Percentiles rank a stretch among this genome's conserved stretches.
phyloP scores from a whole-genome alignment of 2,113 vertebrate species.

The Eulemur macaco region DNA sequence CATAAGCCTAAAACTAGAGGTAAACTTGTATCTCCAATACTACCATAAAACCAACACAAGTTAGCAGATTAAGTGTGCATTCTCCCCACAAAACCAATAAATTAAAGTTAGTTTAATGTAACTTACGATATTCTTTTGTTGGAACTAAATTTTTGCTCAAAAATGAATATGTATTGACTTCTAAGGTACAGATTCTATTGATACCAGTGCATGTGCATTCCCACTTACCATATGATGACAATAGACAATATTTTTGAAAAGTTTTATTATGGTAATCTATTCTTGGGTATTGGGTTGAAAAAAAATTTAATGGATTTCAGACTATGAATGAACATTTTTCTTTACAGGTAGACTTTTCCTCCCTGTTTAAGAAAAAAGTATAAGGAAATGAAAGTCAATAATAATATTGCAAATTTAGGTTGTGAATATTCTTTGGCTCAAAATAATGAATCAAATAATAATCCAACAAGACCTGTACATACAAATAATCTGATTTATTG shows the following conservation, averaged over 20 bases:
- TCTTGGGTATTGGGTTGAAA: neutral
- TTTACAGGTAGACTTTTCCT: neutral
- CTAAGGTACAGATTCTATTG: neutral
- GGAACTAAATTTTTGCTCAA: neutral
- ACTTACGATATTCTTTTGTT: neutral
- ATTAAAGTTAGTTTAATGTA: slow-evolving; percentile 5
- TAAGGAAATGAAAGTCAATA: neutral
- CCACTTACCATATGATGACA: neutral
- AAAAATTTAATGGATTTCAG: neutral
- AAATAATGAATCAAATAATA: slow-evolving; percentile 11
- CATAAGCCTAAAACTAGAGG: neutral
- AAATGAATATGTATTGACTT: neutral
- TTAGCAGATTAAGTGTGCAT: neutral
- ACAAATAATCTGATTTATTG: neutral
- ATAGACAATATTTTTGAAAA: neutral
- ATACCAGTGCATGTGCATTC: neutral
- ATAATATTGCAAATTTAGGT: neutral
- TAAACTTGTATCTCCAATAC: neutral
- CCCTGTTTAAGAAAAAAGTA: neutral
- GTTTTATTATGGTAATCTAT: neutral
- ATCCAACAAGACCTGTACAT: neutral
- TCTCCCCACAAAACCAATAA: neutral
- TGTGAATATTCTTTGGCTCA: neutral
- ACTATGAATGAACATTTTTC: neutral
- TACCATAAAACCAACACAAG: neutral